These are phyloP conservation scores for Orchesellides sinensis DNA, from an alignment of 2,888 invertebrate species.

Conservation along the genomic window DNA sequence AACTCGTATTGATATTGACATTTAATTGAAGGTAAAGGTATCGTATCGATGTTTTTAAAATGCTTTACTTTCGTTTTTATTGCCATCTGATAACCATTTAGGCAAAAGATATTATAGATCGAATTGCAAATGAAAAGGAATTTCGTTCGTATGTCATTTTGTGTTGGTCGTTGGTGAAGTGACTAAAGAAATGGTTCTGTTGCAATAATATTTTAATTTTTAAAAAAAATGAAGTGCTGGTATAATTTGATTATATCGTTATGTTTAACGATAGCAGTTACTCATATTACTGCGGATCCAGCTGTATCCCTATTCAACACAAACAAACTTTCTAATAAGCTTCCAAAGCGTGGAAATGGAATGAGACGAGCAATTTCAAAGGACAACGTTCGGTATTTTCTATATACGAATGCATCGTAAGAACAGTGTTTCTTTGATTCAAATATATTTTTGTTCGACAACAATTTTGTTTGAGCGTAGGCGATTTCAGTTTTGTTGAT, in stretches of 20 bases:
- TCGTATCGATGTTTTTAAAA: not conserved
- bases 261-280: not conserved
- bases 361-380: constrained; percentile 38
- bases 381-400: constrained; percentile 57
- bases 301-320: constrained; percentile 16
- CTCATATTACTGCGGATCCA: not conserved
- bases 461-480: not conserved
- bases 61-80: constrained; percentile 31
- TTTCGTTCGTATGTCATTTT: too few species aligned
- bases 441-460: not conserved
- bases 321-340: constrained; percentile 18
- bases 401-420: constrained; percentile 51
- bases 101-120: too few species aligned
- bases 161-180: too few species aligned
- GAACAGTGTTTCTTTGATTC: not conserved
- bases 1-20: not conserved
- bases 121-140: too few species aligned
- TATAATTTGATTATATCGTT: not conserved
- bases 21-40: constrained; percentile 23
- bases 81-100: too few species aligned
- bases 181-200: too few species aligned
- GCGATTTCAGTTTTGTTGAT: too few species aligned
- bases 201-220: too few species aligned
- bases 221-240: not conserved
- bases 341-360: constrained; percentile 44